These are phyloP conservation scores for Notamacropus eugenii DNA, from an alignment of 2,797 vertebrate species.

Conservation along the genomic window DNA sequence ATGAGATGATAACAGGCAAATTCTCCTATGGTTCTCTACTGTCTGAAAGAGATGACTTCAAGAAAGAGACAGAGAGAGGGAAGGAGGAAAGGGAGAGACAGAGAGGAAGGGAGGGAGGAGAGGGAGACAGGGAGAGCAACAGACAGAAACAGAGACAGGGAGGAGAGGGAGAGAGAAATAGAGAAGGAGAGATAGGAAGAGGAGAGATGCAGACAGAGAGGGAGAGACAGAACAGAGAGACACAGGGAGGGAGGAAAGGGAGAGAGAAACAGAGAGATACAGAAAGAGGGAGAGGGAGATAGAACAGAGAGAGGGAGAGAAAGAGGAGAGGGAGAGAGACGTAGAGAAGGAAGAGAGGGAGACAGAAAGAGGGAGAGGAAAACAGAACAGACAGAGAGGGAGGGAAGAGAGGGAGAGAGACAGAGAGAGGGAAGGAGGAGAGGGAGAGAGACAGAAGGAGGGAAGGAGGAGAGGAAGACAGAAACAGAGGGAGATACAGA, in stretches of 20 bases:
- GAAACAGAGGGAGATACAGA: background rate
- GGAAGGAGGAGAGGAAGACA: background rate
- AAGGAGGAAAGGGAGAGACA: background rate
- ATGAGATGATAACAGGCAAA: constrained; percentile 62
- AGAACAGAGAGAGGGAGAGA: background rate
- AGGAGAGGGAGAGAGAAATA: background rate
- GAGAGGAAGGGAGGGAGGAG: background rate
- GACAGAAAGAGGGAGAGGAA: background rate
- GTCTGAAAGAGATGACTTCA: background rate
- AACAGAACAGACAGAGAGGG: background rate
- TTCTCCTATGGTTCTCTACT: constrained; percentile 61
- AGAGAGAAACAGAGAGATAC: background rate
- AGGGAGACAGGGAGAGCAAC: background rate
- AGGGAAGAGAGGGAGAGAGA: background rate
- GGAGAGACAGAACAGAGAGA: background rate
- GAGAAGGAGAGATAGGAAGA: too few relatives aligned
- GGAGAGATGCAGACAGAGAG: background rate
- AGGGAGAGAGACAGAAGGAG: background rate
- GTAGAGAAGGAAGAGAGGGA: background rate
- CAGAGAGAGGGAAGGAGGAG: background rate
- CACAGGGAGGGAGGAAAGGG: background rate
- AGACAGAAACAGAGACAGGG: background rate
- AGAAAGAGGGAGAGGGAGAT: background rate
- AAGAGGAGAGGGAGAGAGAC: background rate
- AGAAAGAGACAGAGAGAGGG: background rate